Evolutionary conservation across 2,888 invertebrate species (phyloP).

Genomic region (Cordilura impudica): DNA sequence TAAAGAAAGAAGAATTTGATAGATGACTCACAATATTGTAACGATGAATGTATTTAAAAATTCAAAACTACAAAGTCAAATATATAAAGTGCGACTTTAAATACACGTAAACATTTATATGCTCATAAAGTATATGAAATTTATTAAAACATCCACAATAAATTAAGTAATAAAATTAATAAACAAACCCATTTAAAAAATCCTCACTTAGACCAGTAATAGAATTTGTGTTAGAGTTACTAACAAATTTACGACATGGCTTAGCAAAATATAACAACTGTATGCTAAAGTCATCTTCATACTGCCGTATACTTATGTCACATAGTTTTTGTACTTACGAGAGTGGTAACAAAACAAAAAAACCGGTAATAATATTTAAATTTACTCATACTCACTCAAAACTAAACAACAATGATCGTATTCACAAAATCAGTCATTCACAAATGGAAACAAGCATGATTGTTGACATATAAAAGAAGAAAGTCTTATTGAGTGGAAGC

Average conservation of each 20-base stretch:
- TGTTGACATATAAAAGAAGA: conserved; percentile 36
- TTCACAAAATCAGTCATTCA: conserved; percentile 23
- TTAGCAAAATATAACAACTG: no score
- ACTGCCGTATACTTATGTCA: not conserved
- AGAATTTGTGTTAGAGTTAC: no score
- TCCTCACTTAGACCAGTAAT: no score
- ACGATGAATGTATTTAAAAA: not conserved
- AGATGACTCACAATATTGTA: not conserved
- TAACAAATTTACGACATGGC: no score
- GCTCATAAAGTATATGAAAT: no score
- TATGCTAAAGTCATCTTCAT: not conserved
- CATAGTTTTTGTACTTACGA: not conserved
- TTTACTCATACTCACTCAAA: not conserved
- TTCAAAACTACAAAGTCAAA: not conserved
- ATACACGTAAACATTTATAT: not conserved
- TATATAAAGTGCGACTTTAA: conserved; percentile 3
- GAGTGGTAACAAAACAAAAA: not conserved
- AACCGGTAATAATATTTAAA: conserved; percentile 22
- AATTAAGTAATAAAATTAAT: no score
- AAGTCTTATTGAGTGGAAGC: conserved; percentile 21
- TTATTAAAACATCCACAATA: no score
- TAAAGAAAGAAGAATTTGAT: not conserved
- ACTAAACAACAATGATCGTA: conserved; percentile 15
- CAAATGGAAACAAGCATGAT: conserved; percentile 18
- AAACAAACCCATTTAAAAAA: no score